Conservation (phyloP, 2,888 invertebrate genomes). For the Acrobasis repandana region DNA sequence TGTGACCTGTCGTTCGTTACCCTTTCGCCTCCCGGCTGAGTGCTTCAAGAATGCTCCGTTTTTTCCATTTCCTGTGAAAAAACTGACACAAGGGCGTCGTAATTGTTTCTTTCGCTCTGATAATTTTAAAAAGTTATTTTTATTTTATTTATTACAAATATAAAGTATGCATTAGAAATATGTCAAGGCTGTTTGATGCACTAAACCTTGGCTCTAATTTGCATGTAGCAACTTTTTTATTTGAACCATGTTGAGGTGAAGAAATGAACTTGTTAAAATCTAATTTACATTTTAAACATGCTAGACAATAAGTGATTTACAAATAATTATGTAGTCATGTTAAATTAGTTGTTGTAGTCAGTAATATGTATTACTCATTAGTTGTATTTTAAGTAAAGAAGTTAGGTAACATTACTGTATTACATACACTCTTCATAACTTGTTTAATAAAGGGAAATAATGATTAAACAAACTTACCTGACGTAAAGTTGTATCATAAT, state of each 20-base stretch:
- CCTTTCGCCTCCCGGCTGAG: constrained; percentile 19
- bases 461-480: too few relatives aligned
- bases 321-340: not conserved
- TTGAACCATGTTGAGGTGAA: not conserved
- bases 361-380: not conserved
- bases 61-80: constrained; percentile 20
- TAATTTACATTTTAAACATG: not conserved
- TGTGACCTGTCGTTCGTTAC: constrained; percentile 19
- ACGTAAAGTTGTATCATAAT: too few relatives aligned
- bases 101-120: not conserved
- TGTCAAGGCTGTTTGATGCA: constrained; percentile 17
- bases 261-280: not conserved
- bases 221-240: not conserved
- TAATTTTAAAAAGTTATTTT: not conserved
- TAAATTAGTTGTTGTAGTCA: not conserved
- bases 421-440: too few relatives aligned
- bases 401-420: too few relatives aligned
- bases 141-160: not conserved
- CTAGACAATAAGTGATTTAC: not conserved
- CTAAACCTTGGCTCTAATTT: constrained; percentile 9
- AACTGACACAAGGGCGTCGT: not conserved
- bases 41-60: not conserved
- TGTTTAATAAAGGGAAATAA: too few relatives aligned
- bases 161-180: not conserved
- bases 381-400: too few relatives aligned